Conservation (phyloP, 2,797 vertebrate genomes). For the Protonibea diacanthus region DNA sequence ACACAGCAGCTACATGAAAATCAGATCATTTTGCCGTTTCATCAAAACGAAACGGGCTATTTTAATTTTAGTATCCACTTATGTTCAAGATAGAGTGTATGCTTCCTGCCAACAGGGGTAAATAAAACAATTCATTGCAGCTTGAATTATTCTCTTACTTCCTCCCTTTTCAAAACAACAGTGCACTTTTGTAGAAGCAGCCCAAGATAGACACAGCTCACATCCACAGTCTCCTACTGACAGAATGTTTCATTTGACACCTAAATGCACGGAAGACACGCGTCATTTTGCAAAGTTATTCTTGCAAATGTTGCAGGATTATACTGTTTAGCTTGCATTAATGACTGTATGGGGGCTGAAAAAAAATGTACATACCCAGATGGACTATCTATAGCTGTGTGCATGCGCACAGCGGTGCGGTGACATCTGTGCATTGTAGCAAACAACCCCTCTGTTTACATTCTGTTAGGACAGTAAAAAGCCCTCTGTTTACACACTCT, state of each 20-base stretch:
- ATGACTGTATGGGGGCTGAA: not conserved
- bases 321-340: constrained; percentile 7
- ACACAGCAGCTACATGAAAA: constrained; percentile 8
- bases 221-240: not conserved
- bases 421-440: constrained; percentile 16
- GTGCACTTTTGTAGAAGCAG: not conserved
- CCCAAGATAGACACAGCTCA: not conserved
- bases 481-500: constrained; percentile 40
- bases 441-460: constrained; percentile 29
- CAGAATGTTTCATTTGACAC: constrained; percentile 22
- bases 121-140: constrained; percentile 34
- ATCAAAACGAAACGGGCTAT: constrained; percentile 20
- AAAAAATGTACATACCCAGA: constrained; percentile 1
- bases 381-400: not conserved
- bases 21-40: constrained; percentile 2
- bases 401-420: not conserved
- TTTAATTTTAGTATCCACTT: constrained; percentile 24
- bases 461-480: constrained; percentile 35
- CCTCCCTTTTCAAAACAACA: not conserved
- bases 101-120: constrained; percentile 5
- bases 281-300: not conserved
- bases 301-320: constrained; percentile 15
- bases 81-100: not conserved
- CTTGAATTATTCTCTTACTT: not conserved
- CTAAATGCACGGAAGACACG: not conserved